Evolutionary conservation across 2,113 vertebrate genomes (phyloP), one percentile per base, ranked within the genome.

Genomic region (Clarias macrocephalus): DNA sequence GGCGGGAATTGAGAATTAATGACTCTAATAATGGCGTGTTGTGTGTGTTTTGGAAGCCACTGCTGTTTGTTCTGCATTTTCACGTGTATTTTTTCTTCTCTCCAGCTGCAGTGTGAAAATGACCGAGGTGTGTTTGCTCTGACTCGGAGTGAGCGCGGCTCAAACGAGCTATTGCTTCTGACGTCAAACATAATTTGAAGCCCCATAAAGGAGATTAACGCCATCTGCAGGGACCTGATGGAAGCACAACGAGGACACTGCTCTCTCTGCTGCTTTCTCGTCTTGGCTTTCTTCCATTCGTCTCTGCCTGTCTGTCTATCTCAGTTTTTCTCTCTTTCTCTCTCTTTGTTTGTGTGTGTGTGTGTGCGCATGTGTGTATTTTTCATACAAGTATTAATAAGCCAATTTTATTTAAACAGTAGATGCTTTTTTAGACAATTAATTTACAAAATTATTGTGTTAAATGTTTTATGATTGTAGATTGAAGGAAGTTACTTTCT

Each of bases 141-240:
- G 65, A 85, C 60, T 82, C 48, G 33, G 80, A 86, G 63, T 84
- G 85, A 83, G 70, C 66, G 28, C n/a, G 76, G 79, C 87, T 88
- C 66, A 88, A 88, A 77, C 66, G 68, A 70, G 62, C 80, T 83
- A 28, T 63, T 86, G 66, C 62, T 63, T 81, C 42, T 88, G 85
- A 91, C 86, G 86, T 89, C 83, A 89, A 89, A 90, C 83, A 85
- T 83, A 88, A 87, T 63, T 63, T 80, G 90, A 88, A 90, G 90
- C 33, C 83, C 83, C 83, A 85, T 30, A 88, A 92, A 93, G 94
- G 92, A 89, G 94, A 93, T 94, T 92, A 92, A 94, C 95, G 95
- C 94, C 95, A 95, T 92, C 95, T 95, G 94, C 94, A 95, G 95
- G 95, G 89, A 85, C 73, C 56, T 88, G 30, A 86, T 80, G 91